Conservation (phyloP, 2,113 vertebrate genomes). For the Xiphias gladius region DNA sequence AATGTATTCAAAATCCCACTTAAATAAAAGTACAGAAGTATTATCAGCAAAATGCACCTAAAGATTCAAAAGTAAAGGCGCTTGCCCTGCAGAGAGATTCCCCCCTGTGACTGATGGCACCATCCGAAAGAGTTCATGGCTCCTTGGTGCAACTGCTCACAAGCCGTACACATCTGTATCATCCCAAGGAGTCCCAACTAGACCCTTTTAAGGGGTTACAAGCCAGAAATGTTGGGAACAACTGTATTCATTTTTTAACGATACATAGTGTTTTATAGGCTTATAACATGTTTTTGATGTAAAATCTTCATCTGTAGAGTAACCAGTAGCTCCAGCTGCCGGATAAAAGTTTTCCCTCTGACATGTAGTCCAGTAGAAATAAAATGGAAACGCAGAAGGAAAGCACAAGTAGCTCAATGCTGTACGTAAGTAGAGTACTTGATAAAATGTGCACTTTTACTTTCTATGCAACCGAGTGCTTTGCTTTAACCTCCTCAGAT, state of each 20-base stretch:
- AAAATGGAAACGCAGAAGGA: no score
- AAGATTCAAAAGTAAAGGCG: no score
- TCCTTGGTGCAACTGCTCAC: background rate
- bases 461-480: background rate
- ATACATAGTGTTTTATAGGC: background rate
- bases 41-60: background rate
- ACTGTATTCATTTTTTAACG: background rate
- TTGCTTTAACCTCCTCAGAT: background rate
- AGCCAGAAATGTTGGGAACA: background rate
- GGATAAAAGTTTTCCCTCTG: background rate
- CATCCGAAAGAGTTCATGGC: background rate
- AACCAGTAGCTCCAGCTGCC: background rate
- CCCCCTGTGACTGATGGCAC: background rate
- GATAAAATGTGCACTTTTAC: no score
- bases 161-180: background rate
- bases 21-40: background rate
- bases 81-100: no score
- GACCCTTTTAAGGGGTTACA: background rate
- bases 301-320: background rate
- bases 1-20: no score
- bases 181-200: background rate
- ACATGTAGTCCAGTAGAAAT: no score
- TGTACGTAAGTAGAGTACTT: no score
- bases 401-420: no score
- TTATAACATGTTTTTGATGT: background rate